These are phyloP conservation scores for Tholera decimalis DNA, from an alignment of 2,888 invertebrate genomes.

Conservation along the genomic window DNA sequence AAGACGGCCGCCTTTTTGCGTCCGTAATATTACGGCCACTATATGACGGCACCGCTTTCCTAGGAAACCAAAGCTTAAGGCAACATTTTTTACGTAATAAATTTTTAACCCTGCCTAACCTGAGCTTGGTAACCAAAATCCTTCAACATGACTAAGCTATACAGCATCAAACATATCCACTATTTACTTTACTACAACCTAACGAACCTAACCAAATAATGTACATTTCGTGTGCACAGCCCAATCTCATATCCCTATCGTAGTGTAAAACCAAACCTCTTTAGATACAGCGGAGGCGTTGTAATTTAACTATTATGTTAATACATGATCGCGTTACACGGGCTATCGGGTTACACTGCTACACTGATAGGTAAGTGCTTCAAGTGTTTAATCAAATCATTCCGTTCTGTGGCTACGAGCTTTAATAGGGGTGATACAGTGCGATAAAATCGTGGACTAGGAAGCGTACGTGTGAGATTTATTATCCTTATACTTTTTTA, in stretches of 20 bases:
- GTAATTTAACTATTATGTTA: conserved; percentile 53
- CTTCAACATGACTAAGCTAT: background rate
- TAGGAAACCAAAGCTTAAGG: no score
- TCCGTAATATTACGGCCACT: no score
- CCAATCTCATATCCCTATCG: conserved; percentile 17
- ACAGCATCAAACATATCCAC: background rate
- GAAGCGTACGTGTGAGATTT: no score
- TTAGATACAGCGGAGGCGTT: background rate
- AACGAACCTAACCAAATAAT: background rate
- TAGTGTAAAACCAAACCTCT: conserved; percentile 13
- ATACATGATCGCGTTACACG: conserved; percentile 55
- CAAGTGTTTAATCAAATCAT: conserved; percentile 71
- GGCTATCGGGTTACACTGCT: conserved; percentile 53
- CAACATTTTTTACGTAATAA: no score
- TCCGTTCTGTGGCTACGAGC: conserved; percentile 50
- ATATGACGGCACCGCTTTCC: no score
- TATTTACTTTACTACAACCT: background rate
- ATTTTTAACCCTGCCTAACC: no score
- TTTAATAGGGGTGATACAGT: conserved; percentile 25
- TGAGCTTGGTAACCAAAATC: background rate
- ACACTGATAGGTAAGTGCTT: conserved; percentile 48
- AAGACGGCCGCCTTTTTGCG: no score
- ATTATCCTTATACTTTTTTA: no score
- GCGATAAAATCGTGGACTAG: background rate
- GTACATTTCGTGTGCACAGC: background rate